Conservation (phyloP, 2,797 vertebrate species). For the Cheirogaleus major region DNA sequence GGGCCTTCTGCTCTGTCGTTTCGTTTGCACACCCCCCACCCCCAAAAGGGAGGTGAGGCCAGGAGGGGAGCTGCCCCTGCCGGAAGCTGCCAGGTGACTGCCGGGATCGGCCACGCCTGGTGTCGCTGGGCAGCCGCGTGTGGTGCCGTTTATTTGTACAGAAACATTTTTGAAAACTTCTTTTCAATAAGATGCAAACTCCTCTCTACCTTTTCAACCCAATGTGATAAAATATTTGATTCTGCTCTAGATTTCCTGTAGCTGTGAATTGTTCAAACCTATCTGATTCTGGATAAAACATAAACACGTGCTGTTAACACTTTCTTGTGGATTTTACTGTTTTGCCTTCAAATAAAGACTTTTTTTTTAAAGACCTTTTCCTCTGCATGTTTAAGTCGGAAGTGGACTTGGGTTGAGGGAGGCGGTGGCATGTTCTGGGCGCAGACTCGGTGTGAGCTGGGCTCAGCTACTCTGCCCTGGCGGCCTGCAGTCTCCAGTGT, state of each 20-base stretch:
- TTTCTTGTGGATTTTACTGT: constrained; percentile 84
- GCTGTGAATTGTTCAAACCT: constrained; percentile 79
- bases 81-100: rapidly evolving
- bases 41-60: neutral
- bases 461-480: neutral
- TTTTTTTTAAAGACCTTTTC: constrained; percentile 56
- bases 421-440: neutral
- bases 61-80: neutral
- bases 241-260: constrained; percentile 83
- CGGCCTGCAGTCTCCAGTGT: rapidly evolving
- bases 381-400: neutral
- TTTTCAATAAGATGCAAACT: constrained; percentile 53
- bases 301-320: constrained; percentile 72
- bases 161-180: constrained; percentile 58
- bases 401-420: neutral
- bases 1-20: constrained; percentile 66
- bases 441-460: neutral
- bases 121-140: neutral
- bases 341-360: constrained; percentile 87
- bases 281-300: constrained; percentile 74
- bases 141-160: constrained; percentile 64
- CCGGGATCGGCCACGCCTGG: neutral
- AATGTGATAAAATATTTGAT: constrained; percentile 60
- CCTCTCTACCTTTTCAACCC: constrained; percentile 46
- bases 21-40: neutral